Percentiles rank a stretch among this genome's conserved stretches.
These are phyloP conservation scores for Hippolais icterina DNA, from an alignment of 2,113 vertebrate genomes.

Conservation along the genomic window DNA sequence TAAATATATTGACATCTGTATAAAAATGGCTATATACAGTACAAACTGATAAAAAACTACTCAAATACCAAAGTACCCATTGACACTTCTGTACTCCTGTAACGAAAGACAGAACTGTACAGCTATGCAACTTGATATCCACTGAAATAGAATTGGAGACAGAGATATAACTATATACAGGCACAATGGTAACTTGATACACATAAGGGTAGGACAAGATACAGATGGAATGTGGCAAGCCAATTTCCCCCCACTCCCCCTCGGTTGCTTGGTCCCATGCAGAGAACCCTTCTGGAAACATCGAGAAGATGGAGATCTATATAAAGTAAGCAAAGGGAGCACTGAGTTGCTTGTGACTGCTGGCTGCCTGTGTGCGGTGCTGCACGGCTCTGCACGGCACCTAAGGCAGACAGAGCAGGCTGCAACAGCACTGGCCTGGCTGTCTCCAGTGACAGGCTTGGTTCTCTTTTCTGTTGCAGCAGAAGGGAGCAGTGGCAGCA, in stretches of 20 bases:
- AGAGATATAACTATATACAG: not conserved
- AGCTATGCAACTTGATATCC: not conserved
- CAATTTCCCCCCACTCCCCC: not conserved
- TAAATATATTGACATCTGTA: not conserved
- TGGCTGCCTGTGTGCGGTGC: not conserved
- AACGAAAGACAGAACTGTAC: not conserved
- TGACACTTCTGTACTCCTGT: no score
- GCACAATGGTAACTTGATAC: not conserved
- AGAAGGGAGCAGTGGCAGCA: accelerated
- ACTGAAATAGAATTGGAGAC: not conserved
- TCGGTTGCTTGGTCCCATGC: accelerated
- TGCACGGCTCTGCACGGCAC: accelerated
- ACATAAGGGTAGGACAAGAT: not conserved
- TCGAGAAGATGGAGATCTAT: accelerated
- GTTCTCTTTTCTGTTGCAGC: not conserved
- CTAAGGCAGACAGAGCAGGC: not conserved
- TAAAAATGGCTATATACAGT: not conserved
- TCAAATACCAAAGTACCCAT: not conserved
- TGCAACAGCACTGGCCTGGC: not conserved
- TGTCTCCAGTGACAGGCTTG: not conserved
- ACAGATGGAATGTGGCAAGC: accelerated
- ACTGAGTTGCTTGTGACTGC: not conserved
- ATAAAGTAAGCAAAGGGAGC: not conserved
- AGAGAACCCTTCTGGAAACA: not conserved
- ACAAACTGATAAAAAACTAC: not conserved